phyloP scores from a whole-genome alignment of 30 jellyfish, hydroid and myxozoan genomes.

The Pseudorhiza aurosa region DNA sequence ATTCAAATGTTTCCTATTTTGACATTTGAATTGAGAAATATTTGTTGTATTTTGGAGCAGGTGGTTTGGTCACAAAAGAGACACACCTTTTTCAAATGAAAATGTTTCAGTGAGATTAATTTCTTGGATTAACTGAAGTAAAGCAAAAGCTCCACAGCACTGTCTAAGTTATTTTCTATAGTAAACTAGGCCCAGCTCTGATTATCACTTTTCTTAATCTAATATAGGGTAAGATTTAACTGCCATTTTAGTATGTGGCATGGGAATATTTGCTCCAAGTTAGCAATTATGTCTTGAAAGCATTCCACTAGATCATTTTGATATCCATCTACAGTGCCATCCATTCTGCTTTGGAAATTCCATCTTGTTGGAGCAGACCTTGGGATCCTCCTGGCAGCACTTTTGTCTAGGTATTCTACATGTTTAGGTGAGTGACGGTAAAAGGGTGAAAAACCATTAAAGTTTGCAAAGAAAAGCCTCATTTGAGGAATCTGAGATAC shows the following conservation, averaged over 20 bases:
- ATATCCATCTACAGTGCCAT: conserved; percentile 16
- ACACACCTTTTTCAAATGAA: too few relatives aligned
- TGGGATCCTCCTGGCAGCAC: conserved; percentile 38
- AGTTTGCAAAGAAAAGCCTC: conserved; percentile 32
- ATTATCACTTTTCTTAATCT: conserved; percentile 4
- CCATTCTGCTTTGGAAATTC: conserved; percentile 55
- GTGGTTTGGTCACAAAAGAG: too few relatives aligned
- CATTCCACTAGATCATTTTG: conserved; percentile 36
- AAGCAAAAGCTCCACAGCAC: too few relatives aligned
- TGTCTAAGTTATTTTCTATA: conserved; percentile 9
- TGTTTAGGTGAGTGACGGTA: conserved; percentile 44
- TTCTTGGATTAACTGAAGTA: conserved; percentile 12
- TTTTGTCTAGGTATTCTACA: conserved; percentile 25
- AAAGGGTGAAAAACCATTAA: conserved; percentile 24
- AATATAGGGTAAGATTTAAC: conserved; percentile 12
- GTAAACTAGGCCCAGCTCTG: conserved; percentile 18
- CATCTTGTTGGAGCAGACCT: conserved; percentile 55
- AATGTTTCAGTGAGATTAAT: conserved; percentile 17
- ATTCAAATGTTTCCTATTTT: too few relatives aligned
- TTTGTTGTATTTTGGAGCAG: too few relatives aligned
- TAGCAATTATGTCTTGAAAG: conserved; percentile 22
- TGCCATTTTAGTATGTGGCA: too few relatives aligned
- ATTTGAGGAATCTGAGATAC: conserved; percentile 10
- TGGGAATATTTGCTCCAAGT: too few relatives aligned
- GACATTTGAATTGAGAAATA: too few relatives aligned